These are phyloP conservation scores for Xestobium rufovillosum DNA, from an alignment of 2,888 invertebrate species.

Conservation along the genomic window DNA sequence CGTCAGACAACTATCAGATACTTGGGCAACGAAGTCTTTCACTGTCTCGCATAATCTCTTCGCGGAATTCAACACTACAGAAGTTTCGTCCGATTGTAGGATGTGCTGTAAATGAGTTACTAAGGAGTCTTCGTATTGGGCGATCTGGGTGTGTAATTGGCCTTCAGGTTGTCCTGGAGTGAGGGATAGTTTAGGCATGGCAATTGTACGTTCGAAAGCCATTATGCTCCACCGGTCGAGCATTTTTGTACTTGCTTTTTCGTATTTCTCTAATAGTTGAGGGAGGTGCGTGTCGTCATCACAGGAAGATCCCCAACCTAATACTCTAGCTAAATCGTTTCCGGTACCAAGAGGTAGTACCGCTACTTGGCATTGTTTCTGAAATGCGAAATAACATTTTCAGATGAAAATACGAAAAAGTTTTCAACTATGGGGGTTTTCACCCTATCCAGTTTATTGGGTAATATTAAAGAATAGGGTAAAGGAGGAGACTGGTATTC, in stretches of 20 bases:
- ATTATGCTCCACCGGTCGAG: constrained; percentile 96
- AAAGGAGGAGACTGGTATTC: no score
- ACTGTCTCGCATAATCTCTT: constrained; percentile 72
- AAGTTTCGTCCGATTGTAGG: constrained; percentile 71
- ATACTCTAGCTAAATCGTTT: constrained; percentile 89
- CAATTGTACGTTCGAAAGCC: constrained; percentile 75
- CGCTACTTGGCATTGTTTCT: constrained; percentile 91
- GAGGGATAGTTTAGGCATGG: constrained; percentile 48
- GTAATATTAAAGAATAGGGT: no score
- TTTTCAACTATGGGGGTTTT: no score
- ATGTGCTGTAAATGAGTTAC: constrained; percentile 79
- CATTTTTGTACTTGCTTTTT: constrained; percentile 96
- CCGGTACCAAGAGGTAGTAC: constrained; percentile 94
- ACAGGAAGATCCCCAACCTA: constrained; percentile 95
- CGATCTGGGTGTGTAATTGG: constrained; percentile 49
- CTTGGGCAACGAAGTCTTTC: constrained; percentile 62
- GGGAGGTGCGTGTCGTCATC: constrained; percentile 93
- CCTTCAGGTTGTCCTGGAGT: constrained; percentile 46
- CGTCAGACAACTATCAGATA: constrained; percentile 49
- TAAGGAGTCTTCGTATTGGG: constrained; percentile 70
- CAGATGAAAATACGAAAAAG: not conserved
- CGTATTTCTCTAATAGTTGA: constrained; percentile 85
- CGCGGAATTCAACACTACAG: constrained; percentile 63
- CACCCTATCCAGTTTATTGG: no score
- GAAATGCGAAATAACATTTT: constrained; percentile 23